These are phyloP conservation scores for Himalopsyche phryganea DNA, from an alignment of 1,140 invertebrate genomes.

Conservation along the genomic window DNA sequence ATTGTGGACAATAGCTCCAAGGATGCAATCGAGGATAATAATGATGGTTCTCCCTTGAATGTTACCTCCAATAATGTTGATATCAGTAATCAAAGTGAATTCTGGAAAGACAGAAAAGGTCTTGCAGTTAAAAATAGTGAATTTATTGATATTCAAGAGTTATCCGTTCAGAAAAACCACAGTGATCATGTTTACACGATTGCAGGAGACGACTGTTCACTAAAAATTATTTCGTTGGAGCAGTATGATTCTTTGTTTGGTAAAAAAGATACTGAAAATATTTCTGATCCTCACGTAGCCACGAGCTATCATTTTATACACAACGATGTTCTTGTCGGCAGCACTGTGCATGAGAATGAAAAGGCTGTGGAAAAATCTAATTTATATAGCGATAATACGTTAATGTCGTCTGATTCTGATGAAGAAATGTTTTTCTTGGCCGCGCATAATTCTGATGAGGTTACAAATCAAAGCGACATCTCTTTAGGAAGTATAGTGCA, in stretches of 20 bases:
- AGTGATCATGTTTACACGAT: conserved; percentile 18
- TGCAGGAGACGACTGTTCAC: conserved; percentile 21
- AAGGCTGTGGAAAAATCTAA: no score
- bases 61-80: no score
- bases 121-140: conserved; percentile 7
- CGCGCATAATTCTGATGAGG: not conserved
- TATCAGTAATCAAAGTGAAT: not conserved
- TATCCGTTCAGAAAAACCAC: conserved; percentile 4
- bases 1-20: conserved; percentile 4
- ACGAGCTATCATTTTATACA: no score
- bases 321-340: no score
- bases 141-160: conserved; percentile 19
- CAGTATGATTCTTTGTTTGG: conserved; percentile 14
- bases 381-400: no score
- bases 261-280: conserved; percentile 6
- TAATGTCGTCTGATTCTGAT: not conserved
- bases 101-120: not conserved
- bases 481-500: not conserved
- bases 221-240: conserved; percentile 24
- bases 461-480: not conserved
- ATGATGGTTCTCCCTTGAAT: not conserved
- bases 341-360: no score
- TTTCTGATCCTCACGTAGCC: no score
- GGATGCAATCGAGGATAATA: not conserved
- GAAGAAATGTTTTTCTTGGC: not conserved